phyloP scores from a whole-genome alignment of 2,888 invertebrate species.

The Zygothrica quintamaculata region DNA sequence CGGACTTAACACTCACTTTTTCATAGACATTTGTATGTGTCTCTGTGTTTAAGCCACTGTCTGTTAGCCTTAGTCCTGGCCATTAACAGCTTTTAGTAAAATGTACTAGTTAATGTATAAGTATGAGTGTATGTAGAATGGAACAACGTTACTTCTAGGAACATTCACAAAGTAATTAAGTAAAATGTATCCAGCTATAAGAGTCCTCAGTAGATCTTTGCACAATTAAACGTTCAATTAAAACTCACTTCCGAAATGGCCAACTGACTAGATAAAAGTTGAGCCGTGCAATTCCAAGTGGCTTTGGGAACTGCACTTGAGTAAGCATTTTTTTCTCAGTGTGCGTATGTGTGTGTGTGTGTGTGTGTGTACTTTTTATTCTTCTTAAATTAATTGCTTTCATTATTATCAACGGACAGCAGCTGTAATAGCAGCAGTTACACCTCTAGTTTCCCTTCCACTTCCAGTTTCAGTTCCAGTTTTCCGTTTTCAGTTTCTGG shows the following conservation, averaged over 20 bases:
- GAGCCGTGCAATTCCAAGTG: conserved; percentile 43
- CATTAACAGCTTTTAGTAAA: conserved; percentile 17
- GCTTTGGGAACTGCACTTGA: conserved; percentile 63
- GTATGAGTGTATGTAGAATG: too few species aligned
- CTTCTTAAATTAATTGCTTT: conserved; percentile 78
- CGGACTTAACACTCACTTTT: background rate
- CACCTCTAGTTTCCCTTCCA: too few species aligned
- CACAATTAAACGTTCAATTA: conserved; percentile 73
- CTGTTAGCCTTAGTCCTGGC: conserved; percentile 3
- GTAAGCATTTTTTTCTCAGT: conserved; percentile 47
- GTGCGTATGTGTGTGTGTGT: too few species aligned
- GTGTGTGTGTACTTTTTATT: too few species aligned
- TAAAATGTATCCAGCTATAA: conserved; percentile 35
- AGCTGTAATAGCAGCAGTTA: conserved; percentile 22
- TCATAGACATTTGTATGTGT: background rate
- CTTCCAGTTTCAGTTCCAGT: conserved; percentile 13
- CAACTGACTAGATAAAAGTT: conserved; percentile 15
- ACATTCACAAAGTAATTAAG: conserved; percentile 54
- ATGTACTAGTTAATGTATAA: conserved; percentile 2
- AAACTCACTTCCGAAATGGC: conserved; percentile 43
- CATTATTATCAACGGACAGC: conserved; percentile 54
- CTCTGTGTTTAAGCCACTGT: too few species aligned
- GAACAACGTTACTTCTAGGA: background rate
- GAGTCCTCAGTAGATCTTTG: conserved; percentile 41
- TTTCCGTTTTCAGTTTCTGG: conserved; percentile 25